Conservation (phyloP, 2,113 vertebrate species). For the Heliornis fulica region DNA sequence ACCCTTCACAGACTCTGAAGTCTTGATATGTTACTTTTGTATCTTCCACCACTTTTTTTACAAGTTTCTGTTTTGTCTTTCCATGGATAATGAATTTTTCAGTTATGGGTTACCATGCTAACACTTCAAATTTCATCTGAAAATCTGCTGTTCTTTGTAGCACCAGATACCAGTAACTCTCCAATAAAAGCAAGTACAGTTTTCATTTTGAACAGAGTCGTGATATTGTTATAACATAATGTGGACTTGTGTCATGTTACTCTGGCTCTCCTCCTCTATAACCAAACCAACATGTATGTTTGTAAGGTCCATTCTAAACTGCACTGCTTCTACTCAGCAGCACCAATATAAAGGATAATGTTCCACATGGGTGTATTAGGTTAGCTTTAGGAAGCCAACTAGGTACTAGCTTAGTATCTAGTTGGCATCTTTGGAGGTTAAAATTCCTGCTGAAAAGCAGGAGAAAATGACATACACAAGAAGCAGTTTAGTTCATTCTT, state of each 20-base stretch:
- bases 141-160: neutral
- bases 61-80: neutral
- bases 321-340: neutral
- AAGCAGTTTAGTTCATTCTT: neutral
- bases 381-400: no score
- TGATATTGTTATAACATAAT: neutral
- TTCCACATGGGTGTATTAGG: neutral
- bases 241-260: neutral
- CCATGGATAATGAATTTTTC: rapidly evolving
- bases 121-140: neutral
- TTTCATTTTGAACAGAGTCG: neutral
- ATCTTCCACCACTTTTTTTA: neutral
- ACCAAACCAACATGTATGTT: neutral
- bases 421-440: neutral
- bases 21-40: neutral
- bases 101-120: neutral
- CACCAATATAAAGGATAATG: neutral
- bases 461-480: neutral
- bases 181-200: neutral
- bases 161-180: neutral
- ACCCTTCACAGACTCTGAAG: neutral
- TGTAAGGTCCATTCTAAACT: neutral
- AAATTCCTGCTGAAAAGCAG: neutral
- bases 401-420: no score
- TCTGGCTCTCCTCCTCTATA: neutral